Conservation (phyloP, 2,113 vertebrate genomes). For the Kobus ellipsiprymnus region DNA sequence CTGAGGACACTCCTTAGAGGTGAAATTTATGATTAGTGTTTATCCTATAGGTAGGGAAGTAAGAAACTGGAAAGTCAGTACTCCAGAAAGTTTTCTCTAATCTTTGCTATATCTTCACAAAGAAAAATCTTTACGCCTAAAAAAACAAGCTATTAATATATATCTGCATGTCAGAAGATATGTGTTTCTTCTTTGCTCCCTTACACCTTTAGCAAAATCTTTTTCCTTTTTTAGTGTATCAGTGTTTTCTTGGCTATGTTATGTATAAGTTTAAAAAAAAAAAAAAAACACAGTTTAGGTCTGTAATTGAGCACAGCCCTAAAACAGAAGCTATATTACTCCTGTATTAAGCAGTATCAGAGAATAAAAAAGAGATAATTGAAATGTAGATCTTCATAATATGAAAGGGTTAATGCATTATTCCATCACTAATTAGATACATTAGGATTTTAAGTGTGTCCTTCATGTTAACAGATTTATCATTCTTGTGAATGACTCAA, state of each 20-base stretch:
- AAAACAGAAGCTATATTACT: not conserved
- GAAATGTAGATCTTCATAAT: not conserved
- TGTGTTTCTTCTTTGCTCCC: not conserved
- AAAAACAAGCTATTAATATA: not conserved
- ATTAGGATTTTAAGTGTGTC: slow-evolving; percentile 11
- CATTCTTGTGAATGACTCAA: slow-evolving; percentile 28
- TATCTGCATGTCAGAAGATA: not conserved
- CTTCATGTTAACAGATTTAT: slow-evolving; percentile 3
- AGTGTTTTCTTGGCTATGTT: not conserved
- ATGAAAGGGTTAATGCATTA: not conserved
- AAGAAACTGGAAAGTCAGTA: not conserved
- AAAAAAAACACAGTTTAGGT: not conserved
- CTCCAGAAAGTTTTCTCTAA: not conserved
- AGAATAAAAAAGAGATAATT: not conserved
- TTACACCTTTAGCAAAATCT: not conserved
- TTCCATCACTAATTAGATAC: not conserved
- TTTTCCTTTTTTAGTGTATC: not conserved
- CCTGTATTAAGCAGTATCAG: not conserved
- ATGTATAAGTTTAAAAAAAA: not conserved
- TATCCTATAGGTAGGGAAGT: not conserved
- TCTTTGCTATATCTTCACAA: not conserved
- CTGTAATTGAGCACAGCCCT: not conserved
- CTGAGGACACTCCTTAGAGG: not conserved
- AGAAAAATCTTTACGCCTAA: not conserved
- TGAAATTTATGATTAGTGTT: not conserved